phyloP scores from a whole-genome alignment of 2,797 vertebrate genomes.

The Lateolabrax maculatus region DNA sequence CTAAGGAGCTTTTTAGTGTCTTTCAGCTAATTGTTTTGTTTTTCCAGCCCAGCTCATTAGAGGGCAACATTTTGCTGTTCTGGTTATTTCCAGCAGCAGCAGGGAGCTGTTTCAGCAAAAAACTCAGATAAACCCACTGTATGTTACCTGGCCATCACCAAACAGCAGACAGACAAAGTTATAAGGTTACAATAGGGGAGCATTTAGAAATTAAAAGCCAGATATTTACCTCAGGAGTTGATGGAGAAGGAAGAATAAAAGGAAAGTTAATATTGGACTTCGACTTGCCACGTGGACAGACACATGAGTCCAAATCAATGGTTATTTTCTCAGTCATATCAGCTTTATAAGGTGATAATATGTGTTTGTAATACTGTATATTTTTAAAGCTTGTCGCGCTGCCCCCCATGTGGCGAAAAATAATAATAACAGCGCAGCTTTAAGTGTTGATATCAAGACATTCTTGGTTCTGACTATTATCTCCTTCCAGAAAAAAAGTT shows the following conservation, averaged over 20 bases:
- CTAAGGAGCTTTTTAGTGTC: background rate
- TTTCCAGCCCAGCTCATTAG: background rate
- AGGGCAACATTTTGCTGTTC: background rate
- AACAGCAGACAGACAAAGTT: background rate
- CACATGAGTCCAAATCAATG: too few species aligned
- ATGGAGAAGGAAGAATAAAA: too few species aligned
- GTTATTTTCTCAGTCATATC: too few species aligned
- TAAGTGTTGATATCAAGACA: background rate
- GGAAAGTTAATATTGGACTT: background rate
- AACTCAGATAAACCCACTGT: background rate
- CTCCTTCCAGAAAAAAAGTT: background rate
- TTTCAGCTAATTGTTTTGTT: background rate
- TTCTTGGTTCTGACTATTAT: background rate
- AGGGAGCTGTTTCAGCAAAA: background rate
- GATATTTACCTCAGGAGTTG: background rate
- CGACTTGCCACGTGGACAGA: background rate
- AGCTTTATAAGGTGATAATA: background rate
- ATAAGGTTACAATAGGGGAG: background rate
- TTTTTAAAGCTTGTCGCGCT: background rate
- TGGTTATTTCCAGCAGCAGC: background rate
- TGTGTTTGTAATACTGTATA: background rate
- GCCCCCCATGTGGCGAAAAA: background rate
- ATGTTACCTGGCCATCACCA: background rate
- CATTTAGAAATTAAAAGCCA: background rate
- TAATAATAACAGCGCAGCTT: background rate